Evolutionary conservation across 1,140 invertebrate genomes (phyloP).

Genomic region (Drosophila sturtevanti): DNA sequence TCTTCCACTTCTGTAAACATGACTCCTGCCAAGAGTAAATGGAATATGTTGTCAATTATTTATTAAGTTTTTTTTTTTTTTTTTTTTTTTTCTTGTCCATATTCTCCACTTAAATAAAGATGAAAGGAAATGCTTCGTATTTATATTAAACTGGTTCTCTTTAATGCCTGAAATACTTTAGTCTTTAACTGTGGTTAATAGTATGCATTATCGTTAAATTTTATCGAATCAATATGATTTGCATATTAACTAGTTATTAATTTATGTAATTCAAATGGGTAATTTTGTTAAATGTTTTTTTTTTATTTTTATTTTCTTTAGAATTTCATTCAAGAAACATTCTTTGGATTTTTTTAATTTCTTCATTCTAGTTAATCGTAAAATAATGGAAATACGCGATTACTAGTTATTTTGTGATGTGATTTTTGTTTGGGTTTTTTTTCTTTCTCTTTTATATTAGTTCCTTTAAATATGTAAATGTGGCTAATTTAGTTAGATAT

Average conservation of each 20-base stretch:
- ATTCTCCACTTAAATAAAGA: no score
- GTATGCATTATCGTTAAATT: not conserved
- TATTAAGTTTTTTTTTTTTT: not conserved
- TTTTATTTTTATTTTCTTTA: not conserved
- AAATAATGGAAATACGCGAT: not conserved
- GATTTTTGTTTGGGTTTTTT: no score
- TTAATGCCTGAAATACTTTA: no score
- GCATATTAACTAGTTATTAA: not conserved
- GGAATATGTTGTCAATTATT: constrained; percentile 3
- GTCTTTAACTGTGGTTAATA: not conserved
- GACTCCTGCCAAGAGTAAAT: constrained; percentile 18
- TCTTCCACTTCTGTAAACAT: no score
- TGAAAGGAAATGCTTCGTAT: no score
- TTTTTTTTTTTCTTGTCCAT: no score
- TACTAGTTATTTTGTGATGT: not conserved
- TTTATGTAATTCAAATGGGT: not conserved
- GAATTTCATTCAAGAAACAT: constrained; percentile 1
- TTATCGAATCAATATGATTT: not conserved
- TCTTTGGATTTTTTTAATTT: not conserved
- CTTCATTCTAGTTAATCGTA: not conserved
- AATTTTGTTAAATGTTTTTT: no score
- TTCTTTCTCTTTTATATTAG: no score
- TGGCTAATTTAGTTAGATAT: no score
- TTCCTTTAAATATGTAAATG: no score
- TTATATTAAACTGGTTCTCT: constrained; percentile 31